These are phyloP conservation scores for Carollia perspicillata DNA, from an alignment of 2,113 vertebrate species.

Conservation along the genomic window DNA sequence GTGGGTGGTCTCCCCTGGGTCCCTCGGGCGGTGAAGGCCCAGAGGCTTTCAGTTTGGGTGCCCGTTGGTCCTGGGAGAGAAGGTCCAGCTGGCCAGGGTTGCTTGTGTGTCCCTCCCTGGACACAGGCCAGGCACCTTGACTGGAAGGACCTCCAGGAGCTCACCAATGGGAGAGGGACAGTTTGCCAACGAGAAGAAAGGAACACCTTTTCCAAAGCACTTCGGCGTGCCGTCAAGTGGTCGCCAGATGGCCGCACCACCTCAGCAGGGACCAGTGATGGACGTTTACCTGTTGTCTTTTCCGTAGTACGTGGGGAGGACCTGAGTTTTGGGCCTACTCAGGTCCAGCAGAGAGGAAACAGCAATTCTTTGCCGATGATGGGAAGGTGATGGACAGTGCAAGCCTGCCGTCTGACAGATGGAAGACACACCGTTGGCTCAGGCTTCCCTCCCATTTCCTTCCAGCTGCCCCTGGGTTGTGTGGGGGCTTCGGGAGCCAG, in stretches of 20 bases:
- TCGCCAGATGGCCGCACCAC: background rate
- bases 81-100: background rate
- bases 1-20: background rate
- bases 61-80: background rate
- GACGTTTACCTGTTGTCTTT: background rate
- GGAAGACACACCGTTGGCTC: background rate
- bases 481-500: background rate
- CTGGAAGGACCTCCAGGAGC: background rate
- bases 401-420: background rate
- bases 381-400: background rate
- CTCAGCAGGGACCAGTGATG: background rate
- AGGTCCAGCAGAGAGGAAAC: background rate
- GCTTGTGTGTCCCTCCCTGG: background rate
- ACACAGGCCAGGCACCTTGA: background rate
- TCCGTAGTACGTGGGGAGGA: too few species aligned
- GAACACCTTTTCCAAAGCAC: background rate
- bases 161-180: background rate
- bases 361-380: background rate
- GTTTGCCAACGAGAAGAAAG: background rate
- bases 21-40: background rate
- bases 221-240: background rate
- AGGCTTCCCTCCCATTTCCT: background rate
- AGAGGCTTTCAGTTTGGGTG: background rate
- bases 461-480: background rate
- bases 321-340: background rate